Conservation (phyloP, 1,140 invertebrate genomes). For the Neodiprion fabricii region DNA sequence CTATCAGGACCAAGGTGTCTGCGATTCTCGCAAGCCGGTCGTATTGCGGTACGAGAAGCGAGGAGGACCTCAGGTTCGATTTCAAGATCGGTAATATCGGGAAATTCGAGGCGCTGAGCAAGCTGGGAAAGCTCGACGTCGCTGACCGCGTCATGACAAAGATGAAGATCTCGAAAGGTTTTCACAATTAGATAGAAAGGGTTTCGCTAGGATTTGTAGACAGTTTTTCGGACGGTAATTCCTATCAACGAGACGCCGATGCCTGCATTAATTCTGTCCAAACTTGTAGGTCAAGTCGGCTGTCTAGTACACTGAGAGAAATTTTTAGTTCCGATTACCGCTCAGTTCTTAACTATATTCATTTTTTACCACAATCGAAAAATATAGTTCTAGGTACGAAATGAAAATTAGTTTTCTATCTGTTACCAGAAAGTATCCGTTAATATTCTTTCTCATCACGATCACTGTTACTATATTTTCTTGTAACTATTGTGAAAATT, state of each 20-base stretch:
- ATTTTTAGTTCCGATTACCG: too few species aligned
- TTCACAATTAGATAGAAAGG: conserved; percentile 18
- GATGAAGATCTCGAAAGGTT: conserved; percentile 21
- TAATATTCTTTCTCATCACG: too few species aligned
- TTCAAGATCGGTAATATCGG: conserved; percentile 25
- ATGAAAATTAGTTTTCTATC: too few species aligned
- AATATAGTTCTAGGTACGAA: too few species aligned
- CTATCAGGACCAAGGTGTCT: neutral
- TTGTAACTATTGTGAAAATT: too few species aligned
- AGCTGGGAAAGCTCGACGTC: conserved; percentile 28
- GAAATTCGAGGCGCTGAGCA: conserved; percentile 25
- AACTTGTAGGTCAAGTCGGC: conserved; percentile 23
- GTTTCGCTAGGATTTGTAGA: conserved; percentile 24
- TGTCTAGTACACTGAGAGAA: conserved; percentile 10
- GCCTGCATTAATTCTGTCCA: too few species aligned
- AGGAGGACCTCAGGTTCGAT: neutral
- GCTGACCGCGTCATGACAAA: conserved; percentile 16
- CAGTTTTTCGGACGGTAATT: conserved; percentile 27
- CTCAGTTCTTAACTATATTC: too few species aligned
- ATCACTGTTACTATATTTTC: too few species aligned
- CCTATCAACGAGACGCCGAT: too few species aligned
- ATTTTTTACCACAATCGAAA: too few species aligned
- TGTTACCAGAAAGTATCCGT: too few species aligned
- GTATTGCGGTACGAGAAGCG: neutral
- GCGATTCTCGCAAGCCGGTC: neutral